Conservation (phyloP, 2,888 invertebrate genomes). For the Ornithoptera priamus region DNA sequence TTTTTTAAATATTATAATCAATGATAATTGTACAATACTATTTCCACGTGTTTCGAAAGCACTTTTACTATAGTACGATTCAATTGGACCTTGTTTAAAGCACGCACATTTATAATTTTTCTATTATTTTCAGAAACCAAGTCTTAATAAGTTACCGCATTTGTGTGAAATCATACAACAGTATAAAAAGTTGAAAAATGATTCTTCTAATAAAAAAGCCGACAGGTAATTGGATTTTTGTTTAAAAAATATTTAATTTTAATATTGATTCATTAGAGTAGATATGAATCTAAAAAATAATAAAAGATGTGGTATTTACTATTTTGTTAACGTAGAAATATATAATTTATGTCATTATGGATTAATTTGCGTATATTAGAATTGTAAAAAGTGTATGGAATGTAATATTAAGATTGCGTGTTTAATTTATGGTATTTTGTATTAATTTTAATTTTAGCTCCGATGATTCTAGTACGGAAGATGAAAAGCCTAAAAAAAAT, state of each 20-base stretch:
- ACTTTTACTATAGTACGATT: no score
- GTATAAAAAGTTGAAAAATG: constrained; percentile 69
- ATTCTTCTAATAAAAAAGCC: constrained; percentile 25
- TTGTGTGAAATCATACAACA: constrained; percentile 81
- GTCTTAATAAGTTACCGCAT: constrained; percentile 83
- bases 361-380: no score
- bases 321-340: no score
- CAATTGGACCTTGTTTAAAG: background rate
- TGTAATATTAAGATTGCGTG: no score
- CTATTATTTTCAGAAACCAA: constrained; percentile 76
- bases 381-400: no score
- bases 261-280: no score
- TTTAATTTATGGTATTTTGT: constrained; percentile 1
- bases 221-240: constrained; percentile 31
- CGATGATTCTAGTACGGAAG: constrained; percentile 56
- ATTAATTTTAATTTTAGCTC: constrained; percentile 37
- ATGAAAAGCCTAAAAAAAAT: constrained; percentile 48
- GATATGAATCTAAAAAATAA: no score
- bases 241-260: background rate
- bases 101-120: background rate
- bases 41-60: no score
- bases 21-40: no score
- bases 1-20: background rate
- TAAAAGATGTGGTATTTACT: no score
- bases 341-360: no score